Evolutionary conservation across 2,888 invertebrate species (phyloP).

Genomic region (Parochlus steinenii): DNA sequence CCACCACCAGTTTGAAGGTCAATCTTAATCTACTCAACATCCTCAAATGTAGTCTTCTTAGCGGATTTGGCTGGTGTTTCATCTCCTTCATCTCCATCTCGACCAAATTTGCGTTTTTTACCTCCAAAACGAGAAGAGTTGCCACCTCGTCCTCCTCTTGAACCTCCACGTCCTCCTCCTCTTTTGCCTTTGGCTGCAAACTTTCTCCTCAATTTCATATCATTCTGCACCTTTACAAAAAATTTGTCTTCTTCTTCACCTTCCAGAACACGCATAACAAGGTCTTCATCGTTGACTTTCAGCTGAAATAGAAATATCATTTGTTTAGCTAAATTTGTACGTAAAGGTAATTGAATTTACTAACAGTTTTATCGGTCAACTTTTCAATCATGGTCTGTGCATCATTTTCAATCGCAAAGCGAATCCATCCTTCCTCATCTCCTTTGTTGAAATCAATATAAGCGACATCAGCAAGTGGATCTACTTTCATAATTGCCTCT

Average conservation of each 20-base stretch:
- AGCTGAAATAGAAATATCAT: constrained; percentile 22
- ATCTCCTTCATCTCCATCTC: not conserved
- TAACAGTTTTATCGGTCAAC: constrained; percentile 43
- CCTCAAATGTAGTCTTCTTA: not conserved
- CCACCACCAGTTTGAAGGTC: too few species aligned
- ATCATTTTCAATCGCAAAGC: constrained; percentile 50
- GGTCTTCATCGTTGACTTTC: constrained; percentile 29
- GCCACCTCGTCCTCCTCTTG: too few species aligned
- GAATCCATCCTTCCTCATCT: constrained; percentile 52
- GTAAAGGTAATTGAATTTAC: constrained; percentile 20
- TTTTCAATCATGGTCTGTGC: constrained; percentile 48
- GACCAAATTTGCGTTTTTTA: constrained; percentile 4
- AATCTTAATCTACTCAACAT: not conserved
- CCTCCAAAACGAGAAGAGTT: not conserved
- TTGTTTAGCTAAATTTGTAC: not conserved
- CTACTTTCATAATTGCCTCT: constrained; percentile 42
- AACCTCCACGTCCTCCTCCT: constrained; percentile 20
- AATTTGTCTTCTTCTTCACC: constrained; percentile 56
- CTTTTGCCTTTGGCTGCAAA: constrained; percentile 23
- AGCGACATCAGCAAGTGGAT: constrained; percentile 35
- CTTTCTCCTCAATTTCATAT: constrained; percentile 39
- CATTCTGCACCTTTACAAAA: constrained; percentile 42
- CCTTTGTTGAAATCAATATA: constrained; percentile 64
- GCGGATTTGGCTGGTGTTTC: not conserved
- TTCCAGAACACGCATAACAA: constrained; percentile 40